phyloP scores from a whole-genome alignment of 2,797 vertebrate species.

The Rhabdomys pumilio region DNA sequence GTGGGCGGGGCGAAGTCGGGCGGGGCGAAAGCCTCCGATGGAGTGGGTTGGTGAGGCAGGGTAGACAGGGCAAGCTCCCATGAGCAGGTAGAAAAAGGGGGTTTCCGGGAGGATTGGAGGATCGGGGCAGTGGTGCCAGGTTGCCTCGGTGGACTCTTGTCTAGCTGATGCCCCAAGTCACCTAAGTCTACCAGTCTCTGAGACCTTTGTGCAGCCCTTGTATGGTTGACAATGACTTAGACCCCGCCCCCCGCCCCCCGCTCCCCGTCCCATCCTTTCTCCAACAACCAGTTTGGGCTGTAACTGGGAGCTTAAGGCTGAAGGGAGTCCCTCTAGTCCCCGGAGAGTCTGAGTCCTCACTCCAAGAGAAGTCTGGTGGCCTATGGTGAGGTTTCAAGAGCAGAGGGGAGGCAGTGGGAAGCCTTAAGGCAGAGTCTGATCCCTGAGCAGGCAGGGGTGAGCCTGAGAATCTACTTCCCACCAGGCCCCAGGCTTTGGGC shows the following conservation, averaged over 20 bases:
- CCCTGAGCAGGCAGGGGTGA: not conserved
- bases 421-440: not conserved
- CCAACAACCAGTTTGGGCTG: not conserved
- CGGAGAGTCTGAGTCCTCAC: not conserved
- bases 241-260: too few relatives aligned
- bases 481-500: not conserved
- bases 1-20: not conserved
- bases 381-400: too few relatives aligned
- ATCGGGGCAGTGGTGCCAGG: not conserved
- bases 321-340: not conserved
- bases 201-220: not conserved
- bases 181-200: not conserved
- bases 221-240: not conserved
- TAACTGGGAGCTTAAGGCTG: not conserved
- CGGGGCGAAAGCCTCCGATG: not conserved
- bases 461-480: not conserved
- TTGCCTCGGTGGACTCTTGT: not conserved
- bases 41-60: not conserved
- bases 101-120: not conserved
- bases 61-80: not conserved
- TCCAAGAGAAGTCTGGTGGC: not conserved
- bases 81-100: too few relatives aligned
- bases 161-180: not conserved
- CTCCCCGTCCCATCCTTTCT: not conserved
- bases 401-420: not conserved